Evolutionary conservation across 2,888 invertebrate species (phyloP), one percentile per base, ranked within the genome.

Genomic region (Cyclophora punctaria): DNA sequence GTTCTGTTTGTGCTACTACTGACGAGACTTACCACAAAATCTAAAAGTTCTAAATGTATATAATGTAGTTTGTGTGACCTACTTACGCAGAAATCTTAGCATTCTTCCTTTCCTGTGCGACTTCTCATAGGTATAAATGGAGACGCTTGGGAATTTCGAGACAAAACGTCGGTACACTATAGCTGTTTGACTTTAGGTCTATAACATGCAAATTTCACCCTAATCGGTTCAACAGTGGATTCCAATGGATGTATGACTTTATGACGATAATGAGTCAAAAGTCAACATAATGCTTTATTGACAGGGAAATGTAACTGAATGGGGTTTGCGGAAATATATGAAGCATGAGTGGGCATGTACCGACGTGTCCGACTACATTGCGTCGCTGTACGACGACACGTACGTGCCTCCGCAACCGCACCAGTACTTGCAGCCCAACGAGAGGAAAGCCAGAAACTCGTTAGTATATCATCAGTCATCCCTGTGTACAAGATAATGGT

Each of bases 261-360:
- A 20, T 20, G 20, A 20, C 20, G 20, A 20, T 20, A 20, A 20
- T 20, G 20, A 20, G 20, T 20, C 20, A 20, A 20, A 20, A 20
- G 20, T 20, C 20, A 20, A 20, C 20, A 20, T 20, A 20, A 20
- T 20, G 20, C 20, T 20, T 20, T 20, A 43, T 49, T 2, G 2
- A 55, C 52, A 90, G 89, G 90, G 89, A 5, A 87, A 89, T 60
- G 67, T 78, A 46, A 88, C 88, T 0, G 83, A 86, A 58, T 89
- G 86, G 83, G 89, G 89, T 0, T 64, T 90, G 49, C 69, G 69
- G 43, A 76, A 79, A 41, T 72, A 67, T 49, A 75, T 83, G 59
- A 60, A 81, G 50, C 67, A 83, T 51, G 81, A 87, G 59, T 90
- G 90, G 90, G 74, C 77, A n/a, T 84, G 86, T 58, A 83, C 83